Percentiles rank a stretch among this genome's conserved stretches.
Conservation (phyloP, 2,113 vertebrate genomes). For the Hyaena hyaena region DNA sequence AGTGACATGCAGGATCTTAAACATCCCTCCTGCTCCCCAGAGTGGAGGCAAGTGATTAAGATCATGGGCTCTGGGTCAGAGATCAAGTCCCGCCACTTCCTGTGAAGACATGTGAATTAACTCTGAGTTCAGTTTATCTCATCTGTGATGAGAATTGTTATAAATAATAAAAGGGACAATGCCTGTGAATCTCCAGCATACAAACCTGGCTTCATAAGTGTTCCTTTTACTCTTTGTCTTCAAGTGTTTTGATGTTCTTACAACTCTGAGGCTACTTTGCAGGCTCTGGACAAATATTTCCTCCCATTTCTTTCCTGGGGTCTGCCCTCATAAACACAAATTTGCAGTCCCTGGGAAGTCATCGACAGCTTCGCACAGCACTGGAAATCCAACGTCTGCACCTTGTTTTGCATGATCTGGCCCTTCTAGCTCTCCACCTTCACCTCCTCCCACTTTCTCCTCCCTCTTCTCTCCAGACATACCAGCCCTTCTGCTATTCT, state of each 20-base stretch:
- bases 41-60: not conserved
- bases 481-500: not conserved
- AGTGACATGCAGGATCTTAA: not conserved
- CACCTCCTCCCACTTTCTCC: not conserved
- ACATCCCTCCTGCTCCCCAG: not conserved
- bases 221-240: not conserved
- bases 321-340: not conserved
- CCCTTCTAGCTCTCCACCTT: not conserved
- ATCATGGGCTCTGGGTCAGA: not conserved
- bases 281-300: not conserved
- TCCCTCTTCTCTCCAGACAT: not conserved
- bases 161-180: not conserved
- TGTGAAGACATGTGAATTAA: not conserved
- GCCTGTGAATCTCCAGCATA: not conserved
- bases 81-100: not conserved
- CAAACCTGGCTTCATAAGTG: not conserved
- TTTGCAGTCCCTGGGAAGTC: not conserved
- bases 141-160: not conserved
- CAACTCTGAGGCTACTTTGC: not conserved
- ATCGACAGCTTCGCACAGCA: not conserved
- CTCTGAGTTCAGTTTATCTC: not conserved
- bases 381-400: not conserved
- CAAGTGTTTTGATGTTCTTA: not conserved
- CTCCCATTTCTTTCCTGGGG: not conserved
- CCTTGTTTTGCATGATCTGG: too few species aligned